Evolutionary conservation across 2,888 invertebrate species (phyloP).

Genomic region (Heliothis peltigera): DNA sequence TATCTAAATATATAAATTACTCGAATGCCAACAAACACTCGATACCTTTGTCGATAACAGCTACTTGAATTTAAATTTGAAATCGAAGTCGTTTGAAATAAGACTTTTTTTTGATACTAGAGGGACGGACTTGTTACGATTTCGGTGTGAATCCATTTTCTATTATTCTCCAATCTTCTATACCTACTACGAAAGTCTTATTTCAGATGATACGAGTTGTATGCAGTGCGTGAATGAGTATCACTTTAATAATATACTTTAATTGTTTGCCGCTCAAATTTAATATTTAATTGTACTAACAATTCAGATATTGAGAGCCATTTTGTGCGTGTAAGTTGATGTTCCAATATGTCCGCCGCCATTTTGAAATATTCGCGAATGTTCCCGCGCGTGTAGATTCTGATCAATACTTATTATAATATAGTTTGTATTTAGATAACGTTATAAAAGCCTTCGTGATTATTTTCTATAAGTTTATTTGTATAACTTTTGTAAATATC

Average conservation of each 20-base stretch:
- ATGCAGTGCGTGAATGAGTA: no score
- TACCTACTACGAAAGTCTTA: no score
- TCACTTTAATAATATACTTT: not conserved
- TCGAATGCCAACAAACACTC: not conserved
- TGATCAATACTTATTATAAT: constrained; percentile 14
- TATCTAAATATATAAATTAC: not conserved
- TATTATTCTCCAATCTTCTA: no score
- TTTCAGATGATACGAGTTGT: no score
- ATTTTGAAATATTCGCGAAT: not conserved
- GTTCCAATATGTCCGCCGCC: not conserved
- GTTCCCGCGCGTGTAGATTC: constrained; percentile 17
- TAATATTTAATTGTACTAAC: not conserved
- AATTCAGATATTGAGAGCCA: not conserved
- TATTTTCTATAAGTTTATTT: constrained; percentile 54
- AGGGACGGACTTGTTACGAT: no score
- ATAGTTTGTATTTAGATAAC: constrained; percentile 26
- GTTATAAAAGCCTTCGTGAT: constrained; percentile 52
- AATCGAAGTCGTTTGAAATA: no score
- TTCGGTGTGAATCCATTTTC: no score
- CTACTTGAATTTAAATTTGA: no score
- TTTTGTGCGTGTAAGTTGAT: not conserved
- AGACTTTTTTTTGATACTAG: no score
- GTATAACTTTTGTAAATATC: constrained; percentile 62
- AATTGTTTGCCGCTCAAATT: not conserved
- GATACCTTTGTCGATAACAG: not conserved